phyloP scores from a whole-genome alignment of 2,113 vertebrate genomes.

The Thomomys bottae region DNA sequence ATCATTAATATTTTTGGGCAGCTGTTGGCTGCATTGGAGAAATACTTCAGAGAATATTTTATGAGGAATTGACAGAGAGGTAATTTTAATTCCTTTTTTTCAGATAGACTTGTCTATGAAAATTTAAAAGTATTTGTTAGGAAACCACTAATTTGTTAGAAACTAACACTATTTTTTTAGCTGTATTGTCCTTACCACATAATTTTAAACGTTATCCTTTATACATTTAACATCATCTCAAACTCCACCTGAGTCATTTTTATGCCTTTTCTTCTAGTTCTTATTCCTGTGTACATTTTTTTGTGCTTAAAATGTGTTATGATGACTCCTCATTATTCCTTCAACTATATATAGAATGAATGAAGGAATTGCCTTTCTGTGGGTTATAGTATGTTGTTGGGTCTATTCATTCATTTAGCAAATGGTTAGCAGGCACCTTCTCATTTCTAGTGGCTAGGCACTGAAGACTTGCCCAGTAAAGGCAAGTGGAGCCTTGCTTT shows the following conservation, averaged over 20 bases:
- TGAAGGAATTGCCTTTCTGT: neutral
- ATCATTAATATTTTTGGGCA: neutral
- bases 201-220: constrained; percentile 30
- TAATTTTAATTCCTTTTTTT: neutral
- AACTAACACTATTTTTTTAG: neutral
- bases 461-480: too few relatives aligned
- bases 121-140: constrained; percentile 38
- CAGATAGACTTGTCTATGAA: neutral
- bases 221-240: neutral
- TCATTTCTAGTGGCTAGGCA: neutral
- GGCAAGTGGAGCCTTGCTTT: neutral
- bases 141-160: constrained; percentile 10
- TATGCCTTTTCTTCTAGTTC: neutral
- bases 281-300: constrained; percentile 1
- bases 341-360: constrained; percentile 2
- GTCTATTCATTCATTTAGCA: neutral
- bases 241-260: neutral
- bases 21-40: neutral
- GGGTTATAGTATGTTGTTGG: neutral
- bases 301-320: neutral
- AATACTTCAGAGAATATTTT: neutral
- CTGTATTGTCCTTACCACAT: neutral
- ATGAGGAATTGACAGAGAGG: neutral
- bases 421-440: neutral
- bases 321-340: neutral